Evolutionary conservation across 2,888 invertebrate species (phyloP), one percentile per base, ranked within the genome.

Genomic region (Steinernema carpocapsae): DNA sequence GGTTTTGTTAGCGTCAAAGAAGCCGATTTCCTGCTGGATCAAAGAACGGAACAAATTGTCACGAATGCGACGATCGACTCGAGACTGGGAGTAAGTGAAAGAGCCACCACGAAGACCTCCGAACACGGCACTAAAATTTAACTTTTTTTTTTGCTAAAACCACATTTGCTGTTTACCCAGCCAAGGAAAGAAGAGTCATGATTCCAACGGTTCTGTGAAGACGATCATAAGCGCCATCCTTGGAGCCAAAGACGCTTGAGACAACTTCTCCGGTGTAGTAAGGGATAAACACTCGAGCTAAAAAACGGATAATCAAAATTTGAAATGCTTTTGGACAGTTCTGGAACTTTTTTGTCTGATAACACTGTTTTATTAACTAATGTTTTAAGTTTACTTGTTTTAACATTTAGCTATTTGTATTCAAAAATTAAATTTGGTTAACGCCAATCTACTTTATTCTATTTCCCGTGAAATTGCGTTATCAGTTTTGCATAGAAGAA

Each of bases 1-100:
- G 24, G 88, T 88, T 74, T 87, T 87, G 59, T 86, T 87, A 24
- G 79, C 83, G 76, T 88, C 88, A 76, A 88, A 88, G 79, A 88
- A 88, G 19, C 88, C 88, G 19, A 88, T 87, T 76, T 88, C 88
- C 77, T 88, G 88, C 14, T 78, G 78, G 43, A 88, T 81, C 17
- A 89, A 79, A 19, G 88, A 83, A 7, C 80, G 74, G 82, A 88
- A 88, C 42, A 88, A 80, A 46, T 84, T 80, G 74, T 79, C 80
- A 45, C 86, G 74, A 56, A 88, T 84, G 1, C 85, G 78, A 1
- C 87, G 80, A 76, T 85, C 85, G 19, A 88, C 79, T 48, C 86
- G 80, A 6, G 85, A 82, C 74, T 88, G 86, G 24, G 87, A 85
- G 59, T 88, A 82, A 24, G 86, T 86, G 80, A 88, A 88, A 22